These are phyloP conservation scores for Xanthia icteritia DNA, from an alignment of 2,888 invertebrate species.

Conservation along the genomic window DNA sequence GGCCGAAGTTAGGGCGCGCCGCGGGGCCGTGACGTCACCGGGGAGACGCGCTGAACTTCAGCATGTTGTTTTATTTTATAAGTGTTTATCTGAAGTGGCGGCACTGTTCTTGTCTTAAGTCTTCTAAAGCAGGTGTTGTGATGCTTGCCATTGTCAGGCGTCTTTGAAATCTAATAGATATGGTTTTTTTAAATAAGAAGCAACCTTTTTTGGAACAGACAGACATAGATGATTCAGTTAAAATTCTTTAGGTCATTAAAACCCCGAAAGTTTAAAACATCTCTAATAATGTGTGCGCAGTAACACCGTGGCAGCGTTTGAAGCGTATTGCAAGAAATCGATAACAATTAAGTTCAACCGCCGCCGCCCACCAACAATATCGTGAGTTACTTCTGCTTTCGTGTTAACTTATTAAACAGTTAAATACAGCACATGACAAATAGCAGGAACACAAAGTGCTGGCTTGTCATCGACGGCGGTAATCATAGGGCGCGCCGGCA, in stretches of 20 bases:
- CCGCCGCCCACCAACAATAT: background rate
- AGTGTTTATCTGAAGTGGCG: slow-evolving; percentile 11
- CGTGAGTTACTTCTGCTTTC: background rate
- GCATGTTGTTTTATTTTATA: slow-evolving; percentile 21
- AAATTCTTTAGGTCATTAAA: background rate
- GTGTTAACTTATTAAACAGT: background rate
- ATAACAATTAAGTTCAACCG: background rate
- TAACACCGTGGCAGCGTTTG: background rate
- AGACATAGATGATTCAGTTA: background rate
- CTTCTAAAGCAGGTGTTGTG: background rate
- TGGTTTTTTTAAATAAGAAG: background rate
- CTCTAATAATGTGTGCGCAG: background rate
- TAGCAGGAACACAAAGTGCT: background rate
- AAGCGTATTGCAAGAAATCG: background rate
- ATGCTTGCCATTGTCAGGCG: background rate
- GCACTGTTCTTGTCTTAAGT: background rate
- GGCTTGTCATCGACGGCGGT: background rate
- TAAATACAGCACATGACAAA: background rate
- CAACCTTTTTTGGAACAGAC: background rate
- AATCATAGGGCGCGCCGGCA: background rate
- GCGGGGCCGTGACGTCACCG: slow-evolving; percentile 21
- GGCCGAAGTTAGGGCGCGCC: slow-evolving; percentile 29
- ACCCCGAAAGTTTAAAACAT: too few relatives aligned
- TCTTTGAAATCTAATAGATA: background rate
- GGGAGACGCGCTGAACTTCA: background rate